Evolutionary conservation across 1,140 invertebrate species (phyloP), one percentile per base, ranked within the genome.

Genomic region (Myzus persicae): DNA sequence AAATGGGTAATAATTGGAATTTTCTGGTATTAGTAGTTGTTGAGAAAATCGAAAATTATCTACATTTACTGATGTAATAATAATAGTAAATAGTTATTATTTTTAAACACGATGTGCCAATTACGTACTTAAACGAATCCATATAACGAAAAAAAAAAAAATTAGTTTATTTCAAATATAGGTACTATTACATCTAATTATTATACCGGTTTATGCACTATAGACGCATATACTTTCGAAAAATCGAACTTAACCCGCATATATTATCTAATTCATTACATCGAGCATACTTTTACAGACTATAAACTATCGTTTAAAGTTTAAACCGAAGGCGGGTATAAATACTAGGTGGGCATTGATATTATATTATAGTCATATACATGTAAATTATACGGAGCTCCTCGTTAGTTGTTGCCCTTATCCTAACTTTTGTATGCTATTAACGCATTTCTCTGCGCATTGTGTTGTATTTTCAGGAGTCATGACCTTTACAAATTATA

Each of bases 401-500:
- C 31, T 67, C 31, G 59, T 76, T 76, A 18, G 59, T 4, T 46
- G n/a, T 51, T 54, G 48, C 46, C 46, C 88, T 89, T 54, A 89
- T 40, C 36, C n/a, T 26, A 38, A 54, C 36, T 54, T 54, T 89
- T 1, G 38, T 51, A 26, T 85, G 44, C 8, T 14, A 85, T 85
- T 82, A 46, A 40, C 42, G 14, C 40, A 89, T 38, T 36, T 54
- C 1, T 51, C 24, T 24, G 22, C 31, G 26, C 38, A 38, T 38
- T 44, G 11, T 40, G 9, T 18, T 40, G 11, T 51, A 31, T 38
- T 89, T 89, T 89, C 14, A 48, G 46, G n/a, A 36, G 44, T 51
- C 46, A 26, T 40, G 48, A 89, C 88, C 88, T 89, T 89, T 89
- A 54, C 6, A 89, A 89, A 24, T 26, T 54, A 89, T 88, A 40